Base-by-base conservation (phyloP, 2,113 vertebrate genomes). In the Coptodon rendalli region DNA sequence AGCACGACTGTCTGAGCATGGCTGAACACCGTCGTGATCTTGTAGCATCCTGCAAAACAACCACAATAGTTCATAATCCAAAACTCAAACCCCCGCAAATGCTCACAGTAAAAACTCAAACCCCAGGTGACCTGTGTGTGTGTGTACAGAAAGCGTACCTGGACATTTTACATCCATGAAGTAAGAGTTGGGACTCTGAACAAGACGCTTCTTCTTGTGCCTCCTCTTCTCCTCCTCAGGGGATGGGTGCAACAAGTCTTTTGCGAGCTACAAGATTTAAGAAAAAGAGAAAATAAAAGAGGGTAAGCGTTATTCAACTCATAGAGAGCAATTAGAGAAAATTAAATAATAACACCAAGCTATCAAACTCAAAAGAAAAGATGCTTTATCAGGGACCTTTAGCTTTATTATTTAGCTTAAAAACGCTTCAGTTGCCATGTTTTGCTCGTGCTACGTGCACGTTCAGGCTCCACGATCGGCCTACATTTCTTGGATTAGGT, bases 81-180 rank as follows among this genome's bases (percentile, higher is more conserved):
- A 31, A 78, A 50, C 13, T 13, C 43, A 76, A 48, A 3, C 8
- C 8, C 22, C 66, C 22, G 5, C 63, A 73, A 45, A 27, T 0
- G 1, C 22, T 45, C 2, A 45, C 68, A 11, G 36, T 2, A 24
- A 68, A 68, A 40, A 12, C 31, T 29, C 24, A 76, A 76, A 45
- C 68, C 40, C 22, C 40, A 3, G 16, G 24, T 29, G 43, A 78
- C 24, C 0, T 31, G 24, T 38, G 19, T 14, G n/a, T 5, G 17
- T 6, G 27, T 36, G n/a, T 10, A 50, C 6, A 12, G 3, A 5
- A 19, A n/a, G 16, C 7, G 2, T 90, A 97, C 97, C 97, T 95
- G 97, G 97, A 94, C 98, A 98, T 52, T 98, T 98, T 3, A 98
- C 97, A 73, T 98, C 97, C 98, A 98, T 98, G 91, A 98, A 98